Conservation (phyloP, 2,113 vertebrate species). For the Cynocephalus volans region DNA sequence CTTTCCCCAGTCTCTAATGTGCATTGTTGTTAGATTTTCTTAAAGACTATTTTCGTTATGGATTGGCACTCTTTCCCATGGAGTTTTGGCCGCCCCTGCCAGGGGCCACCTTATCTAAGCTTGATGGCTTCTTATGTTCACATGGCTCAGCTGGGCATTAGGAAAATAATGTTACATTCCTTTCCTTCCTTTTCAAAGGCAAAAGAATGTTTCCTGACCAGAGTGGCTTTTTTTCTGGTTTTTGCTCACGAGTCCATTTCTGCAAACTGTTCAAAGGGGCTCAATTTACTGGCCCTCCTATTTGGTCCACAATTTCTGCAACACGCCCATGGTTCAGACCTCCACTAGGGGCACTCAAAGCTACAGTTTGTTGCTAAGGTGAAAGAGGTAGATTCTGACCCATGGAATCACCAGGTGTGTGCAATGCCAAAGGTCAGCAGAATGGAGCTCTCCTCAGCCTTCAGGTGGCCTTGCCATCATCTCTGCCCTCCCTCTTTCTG, state of each 20-base stretch:
- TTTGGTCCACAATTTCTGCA: background rate
- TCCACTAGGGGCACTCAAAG: conserved; percentile 77
- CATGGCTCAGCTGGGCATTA: background rate
- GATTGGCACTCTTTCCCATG: background rate
- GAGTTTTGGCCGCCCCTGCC: background rate
- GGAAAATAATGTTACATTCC: background rate
- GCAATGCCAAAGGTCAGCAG: background rate
- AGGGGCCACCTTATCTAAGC: background rate
- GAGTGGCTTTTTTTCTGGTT: background rate
- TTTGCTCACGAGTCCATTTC: background rate
- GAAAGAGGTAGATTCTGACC: background rate
- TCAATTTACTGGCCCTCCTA: background rate
- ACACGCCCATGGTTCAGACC: rapidly evolving
- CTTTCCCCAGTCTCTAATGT: background rate
- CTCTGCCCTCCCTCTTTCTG: background rate
- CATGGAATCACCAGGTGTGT: background rate
- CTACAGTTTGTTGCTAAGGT: background rate
- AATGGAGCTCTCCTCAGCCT: background rate
- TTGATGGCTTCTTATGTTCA: background rate
- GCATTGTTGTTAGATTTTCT: background rate
- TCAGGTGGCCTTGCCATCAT: background rate
- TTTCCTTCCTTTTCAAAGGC: background rate
- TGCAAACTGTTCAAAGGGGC: background rate
- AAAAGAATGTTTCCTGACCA: background rate
- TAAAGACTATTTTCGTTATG: conserved; percentile 15